Conservation (phyloP, 1,140 invertebrate species). For the Bactericera cockerelli region DNA sequence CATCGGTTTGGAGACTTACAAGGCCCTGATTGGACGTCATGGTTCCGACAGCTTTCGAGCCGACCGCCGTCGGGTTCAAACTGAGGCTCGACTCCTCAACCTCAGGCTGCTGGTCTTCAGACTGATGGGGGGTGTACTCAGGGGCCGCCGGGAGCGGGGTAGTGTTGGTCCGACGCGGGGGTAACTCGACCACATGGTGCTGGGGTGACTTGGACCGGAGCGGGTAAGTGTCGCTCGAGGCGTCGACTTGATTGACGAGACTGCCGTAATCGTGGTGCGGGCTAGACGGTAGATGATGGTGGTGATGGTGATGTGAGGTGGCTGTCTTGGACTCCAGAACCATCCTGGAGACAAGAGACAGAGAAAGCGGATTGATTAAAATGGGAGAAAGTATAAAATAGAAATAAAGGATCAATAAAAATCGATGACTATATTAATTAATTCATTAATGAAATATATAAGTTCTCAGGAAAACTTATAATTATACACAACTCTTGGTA, state of each 20-base stretch:
- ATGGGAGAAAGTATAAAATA: not conserved
- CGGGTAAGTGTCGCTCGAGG: conserved; percentile 23
- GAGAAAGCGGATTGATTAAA: not conserved
- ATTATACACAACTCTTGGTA: no score
- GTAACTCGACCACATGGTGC: not conserved
- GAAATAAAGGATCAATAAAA: no score
- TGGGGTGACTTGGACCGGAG: conserved; percentile 3
- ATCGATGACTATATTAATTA: no score
- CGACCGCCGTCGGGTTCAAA: not conserved
- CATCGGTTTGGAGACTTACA: no score
- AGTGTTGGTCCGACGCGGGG: no score
- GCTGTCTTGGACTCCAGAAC: conserved; percentile 37
- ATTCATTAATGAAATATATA: no score
- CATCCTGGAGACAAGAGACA: conserved; percentile 30
- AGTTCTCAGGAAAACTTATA: no score
- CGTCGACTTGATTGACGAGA: conserved; percentile 31
- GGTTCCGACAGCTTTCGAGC: not conserved
- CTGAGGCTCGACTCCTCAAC: no score
- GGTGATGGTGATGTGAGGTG: no score
- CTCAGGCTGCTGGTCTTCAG: no score
- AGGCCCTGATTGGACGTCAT: not conserved
- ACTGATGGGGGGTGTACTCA: conserved; percentile 30
- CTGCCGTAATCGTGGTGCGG: conserved; percentile 39
- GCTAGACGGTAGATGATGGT: no score
- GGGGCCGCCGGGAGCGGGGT: conserved; percentile 28